Conservation (phyloP, 2,888 invertebrate species). For the Tenthredo livida region DNA sequence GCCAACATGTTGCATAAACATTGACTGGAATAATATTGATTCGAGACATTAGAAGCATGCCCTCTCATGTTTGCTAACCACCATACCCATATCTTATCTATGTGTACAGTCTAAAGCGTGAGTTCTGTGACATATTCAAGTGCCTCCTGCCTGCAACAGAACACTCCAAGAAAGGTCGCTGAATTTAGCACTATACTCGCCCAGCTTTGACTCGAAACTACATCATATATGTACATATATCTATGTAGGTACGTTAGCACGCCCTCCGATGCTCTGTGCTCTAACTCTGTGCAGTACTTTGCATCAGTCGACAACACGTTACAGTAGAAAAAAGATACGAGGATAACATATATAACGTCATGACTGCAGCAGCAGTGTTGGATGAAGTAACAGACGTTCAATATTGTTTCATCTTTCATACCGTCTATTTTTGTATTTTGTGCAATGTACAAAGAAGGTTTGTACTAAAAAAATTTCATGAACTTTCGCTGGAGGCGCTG, state of each 20-base stretch:
- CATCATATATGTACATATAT: neutral
- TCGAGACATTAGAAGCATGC: slow-evolving; percentile 26
- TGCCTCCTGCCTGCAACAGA: slow-evolving; percentile 41
- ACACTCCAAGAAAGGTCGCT: slow-evolving; percentile 12
- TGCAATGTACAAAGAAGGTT: neutral
- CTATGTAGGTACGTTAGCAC: neutral
- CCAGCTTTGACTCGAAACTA: slow-evolving; percentile 11
- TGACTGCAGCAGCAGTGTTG: neutral
- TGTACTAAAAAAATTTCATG: neutral
- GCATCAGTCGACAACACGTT: slow-evolving; percentile 24
- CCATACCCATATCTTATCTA: neutral
- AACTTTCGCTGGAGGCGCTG: neutral
- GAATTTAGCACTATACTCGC: slow-evolving; percentile 3
- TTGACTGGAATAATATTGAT: slow-evolving; percentile 38
- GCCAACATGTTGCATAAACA: slow-evolving; percentile 46
- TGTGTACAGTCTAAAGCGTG: neutral
- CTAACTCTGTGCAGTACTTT: slow-evolving; percentile 29
- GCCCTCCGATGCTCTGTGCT: neutral
- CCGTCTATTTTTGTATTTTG: neutral
- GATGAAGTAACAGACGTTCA: neutral
- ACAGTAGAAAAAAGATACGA: neutral
- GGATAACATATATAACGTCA: neutral
- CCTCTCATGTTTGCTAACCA: neutral
- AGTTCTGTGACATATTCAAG: slow-evolving; percentile 28
- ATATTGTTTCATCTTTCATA: neutral